Conservation (phyloP, 2,113 vertebrate species). For the Colaptes auratus region DNA sequence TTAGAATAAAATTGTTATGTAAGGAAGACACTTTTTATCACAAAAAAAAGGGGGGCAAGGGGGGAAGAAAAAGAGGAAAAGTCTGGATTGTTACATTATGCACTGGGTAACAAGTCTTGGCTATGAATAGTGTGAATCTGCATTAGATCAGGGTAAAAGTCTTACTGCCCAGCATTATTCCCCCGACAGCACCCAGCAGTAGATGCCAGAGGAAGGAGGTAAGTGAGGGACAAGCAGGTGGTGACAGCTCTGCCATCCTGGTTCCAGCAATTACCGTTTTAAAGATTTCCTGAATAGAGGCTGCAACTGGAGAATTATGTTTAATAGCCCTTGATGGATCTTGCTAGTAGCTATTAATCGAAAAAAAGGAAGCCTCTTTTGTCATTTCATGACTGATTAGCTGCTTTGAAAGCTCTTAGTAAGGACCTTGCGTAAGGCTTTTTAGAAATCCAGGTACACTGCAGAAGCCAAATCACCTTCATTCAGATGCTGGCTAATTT, state of each 20-base stretch:
- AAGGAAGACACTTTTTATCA: not conserved
- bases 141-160: not conserved
- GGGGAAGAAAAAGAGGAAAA: not conserved
- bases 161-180: not conserved
- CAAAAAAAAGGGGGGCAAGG: not conserved
- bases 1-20: not conserved
- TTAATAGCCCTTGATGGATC: constrained; percentile 20
- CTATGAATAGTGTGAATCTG: not conserved
- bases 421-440: not conserved
- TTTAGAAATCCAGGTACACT: constrained; percentile 15
- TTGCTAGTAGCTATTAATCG: constrained; percentile 3
- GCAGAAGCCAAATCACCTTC: constrained; percentile 16
- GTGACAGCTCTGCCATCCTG: not conserved
- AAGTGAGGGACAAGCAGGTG: constrained; percentile 32
- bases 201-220: not conserved
- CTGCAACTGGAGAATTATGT: constrained; percentile 19
- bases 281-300: constrained; percentile 25
- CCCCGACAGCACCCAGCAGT: not conserved
- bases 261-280: constrained; percentile 36
- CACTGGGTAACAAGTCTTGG: not conserved
- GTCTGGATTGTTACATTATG: too few relatives aligned
- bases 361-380: constrained; percentile 13
- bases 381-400: constrained; percentile 32
- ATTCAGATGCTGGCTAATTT: not conserved
- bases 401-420: constrained; percentile 1